A percentile compares a stretch with the other conserved stretches of the same genome.
phyloP scores from a whole-genome alignment of 2,797 vertebrate species.

The Falco columbarius region DNA sequence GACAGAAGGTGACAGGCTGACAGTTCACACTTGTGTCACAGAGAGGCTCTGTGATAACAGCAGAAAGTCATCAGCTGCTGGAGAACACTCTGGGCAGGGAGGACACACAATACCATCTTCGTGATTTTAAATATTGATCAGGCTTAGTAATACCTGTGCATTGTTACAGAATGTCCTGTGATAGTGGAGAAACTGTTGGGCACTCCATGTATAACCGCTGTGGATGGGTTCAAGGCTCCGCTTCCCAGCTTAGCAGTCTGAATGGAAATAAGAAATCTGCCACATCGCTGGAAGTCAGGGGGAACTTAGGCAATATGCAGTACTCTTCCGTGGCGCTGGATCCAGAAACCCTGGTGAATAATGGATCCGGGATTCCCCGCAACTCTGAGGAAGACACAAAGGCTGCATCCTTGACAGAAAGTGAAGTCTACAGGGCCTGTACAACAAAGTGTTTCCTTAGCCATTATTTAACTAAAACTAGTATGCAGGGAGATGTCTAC shows the following conservation, averaged over 20 bases:
- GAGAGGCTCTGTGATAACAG: conserved; percentile 38
- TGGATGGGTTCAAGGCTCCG: neutral
- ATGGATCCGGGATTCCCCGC: conserved; percentile 78
- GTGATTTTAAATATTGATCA: conserved; percentile 72
- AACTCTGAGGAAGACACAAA: conserved; percentile 62
- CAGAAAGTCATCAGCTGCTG: conserved; percentile 31
- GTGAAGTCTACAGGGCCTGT: neutral
- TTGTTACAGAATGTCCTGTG: conserved; percentile 41
- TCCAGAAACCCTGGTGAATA: conserved; percentile 78
- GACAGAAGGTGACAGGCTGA: conserved; percentile 53
- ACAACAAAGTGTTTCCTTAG: conserved; percentile 77
- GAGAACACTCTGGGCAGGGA: neutral
- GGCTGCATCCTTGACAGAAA: conserved; percentile 54
- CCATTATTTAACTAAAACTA: conserved; percentile 83
- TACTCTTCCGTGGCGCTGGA: conserved; percentile 85
- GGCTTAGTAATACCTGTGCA: neutral
- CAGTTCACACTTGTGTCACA: neutral
- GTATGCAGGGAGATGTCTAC: conserved; percentile 90
- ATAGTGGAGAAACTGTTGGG: conserved; percentile 71
- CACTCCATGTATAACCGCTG: conserved; percentile 71
- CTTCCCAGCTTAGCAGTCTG: neutral
- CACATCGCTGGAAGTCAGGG: neutral
- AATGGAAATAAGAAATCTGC: neutral
- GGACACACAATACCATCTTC: conserved; percentile 13
- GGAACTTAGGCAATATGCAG: conserved; percentile 46